Evolutionary conservation across 2,888 invertebrate genomes (phyloP).

Genomic region (Gortyna flavago): DNA sequence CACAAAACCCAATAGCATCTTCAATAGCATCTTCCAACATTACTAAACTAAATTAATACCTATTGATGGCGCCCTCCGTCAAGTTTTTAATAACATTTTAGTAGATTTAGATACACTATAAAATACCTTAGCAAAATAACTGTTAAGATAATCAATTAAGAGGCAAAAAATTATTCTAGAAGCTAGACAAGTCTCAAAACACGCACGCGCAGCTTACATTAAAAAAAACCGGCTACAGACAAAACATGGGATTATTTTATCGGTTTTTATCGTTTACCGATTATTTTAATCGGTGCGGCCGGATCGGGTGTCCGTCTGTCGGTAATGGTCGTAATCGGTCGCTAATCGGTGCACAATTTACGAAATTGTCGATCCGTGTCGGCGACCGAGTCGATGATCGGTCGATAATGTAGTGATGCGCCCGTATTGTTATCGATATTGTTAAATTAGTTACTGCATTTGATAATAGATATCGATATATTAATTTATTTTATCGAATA

Average conservation of each 20-base stretch:
- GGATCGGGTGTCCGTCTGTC: conserved; percentile 89
- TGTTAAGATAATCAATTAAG: conserved; percentile 18
- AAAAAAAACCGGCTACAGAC: conserved; percentile 81
- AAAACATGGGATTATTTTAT: conserved; percentile 83
- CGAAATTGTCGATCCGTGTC: conserved; percentile 90
- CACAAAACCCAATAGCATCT: too few species aligned
- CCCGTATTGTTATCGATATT: conserved; percentile 74
- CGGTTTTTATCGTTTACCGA: conserved; percentile 88
- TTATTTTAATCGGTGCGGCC: conserved; percentile 87
- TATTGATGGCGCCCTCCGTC: conserved; percentile 17
- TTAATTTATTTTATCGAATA: neutral
- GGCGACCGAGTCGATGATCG: conserved; percentile 85
- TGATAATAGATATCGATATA: neutral
- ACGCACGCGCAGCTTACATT: conserved; percentile 64
- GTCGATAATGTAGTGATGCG: conserved; percentile 80
- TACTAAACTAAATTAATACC: neutral
- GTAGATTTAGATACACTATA: neutral
- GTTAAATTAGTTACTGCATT: conserved; percentile 40
- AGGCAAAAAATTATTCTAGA: conserved; percentile 30
- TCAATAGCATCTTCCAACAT: too few species aligned
- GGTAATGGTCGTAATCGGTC: conserved; percentile 89
- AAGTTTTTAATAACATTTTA: conserved; percentile 3
- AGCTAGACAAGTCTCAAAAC: conserved; percentile 67
- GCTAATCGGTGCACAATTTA: conserved; percentile 90
- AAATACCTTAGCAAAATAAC: neutral